Evolutionary conservation across 2,113 vertebrate species (phyloP).

Genomic region (Rhegmatorhina hoffmannsi): DNA sequence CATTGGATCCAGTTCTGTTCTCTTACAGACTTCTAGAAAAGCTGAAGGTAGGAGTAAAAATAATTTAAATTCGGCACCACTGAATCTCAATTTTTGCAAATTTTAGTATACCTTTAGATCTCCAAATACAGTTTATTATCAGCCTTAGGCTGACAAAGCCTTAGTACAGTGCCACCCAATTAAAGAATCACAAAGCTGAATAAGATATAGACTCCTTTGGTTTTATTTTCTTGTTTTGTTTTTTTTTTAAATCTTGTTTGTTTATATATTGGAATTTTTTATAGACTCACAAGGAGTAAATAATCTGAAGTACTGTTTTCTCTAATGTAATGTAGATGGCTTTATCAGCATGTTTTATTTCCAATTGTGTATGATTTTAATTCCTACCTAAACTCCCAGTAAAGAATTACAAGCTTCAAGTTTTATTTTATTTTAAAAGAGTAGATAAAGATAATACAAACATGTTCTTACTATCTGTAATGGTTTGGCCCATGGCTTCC

Average conservation of each 20-base stretch:
- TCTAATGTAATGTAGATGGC: not conserved
- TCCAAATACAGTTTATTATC: not conserved
- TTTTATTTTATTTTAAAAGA: not conserved
- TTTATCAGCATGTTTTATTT: not conserved
- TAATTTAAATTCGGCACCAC: not conserved
- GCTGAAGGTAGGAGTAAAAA: not conserved
- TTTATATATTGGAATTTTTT: not conserved
- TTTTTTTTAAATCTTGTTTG: not conserved
- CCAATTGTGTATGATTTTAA: not conserved
- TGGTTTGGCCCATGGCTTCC: too few species aligned
- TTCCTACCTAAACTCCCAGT: not conserved
- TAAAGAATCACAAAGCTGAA: not conserved
- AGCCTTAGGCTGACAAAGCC: not conserved
- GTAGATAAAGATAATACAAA: not conserved
- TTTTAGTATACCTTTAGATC: not conserved
- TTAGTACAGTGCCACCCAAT: not conserved
- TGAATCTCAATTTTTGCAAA: not conserved
- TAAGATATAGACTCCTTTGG: not conserved
- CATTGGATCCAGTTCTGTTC: not conserved
- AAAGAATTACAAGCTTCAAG: not conserved
- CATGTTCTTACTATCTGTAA: too few species aligned
- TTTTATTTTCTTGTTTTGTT: not conserved
- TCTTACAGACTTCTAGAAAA: not conserved
- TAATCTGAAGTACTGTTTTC: not conserved
- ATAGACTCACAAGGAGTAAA: not conserved